Conservation (phyloP, 2,113 vertebrate species). For the Cyanoderma ruficeps region DNA sequence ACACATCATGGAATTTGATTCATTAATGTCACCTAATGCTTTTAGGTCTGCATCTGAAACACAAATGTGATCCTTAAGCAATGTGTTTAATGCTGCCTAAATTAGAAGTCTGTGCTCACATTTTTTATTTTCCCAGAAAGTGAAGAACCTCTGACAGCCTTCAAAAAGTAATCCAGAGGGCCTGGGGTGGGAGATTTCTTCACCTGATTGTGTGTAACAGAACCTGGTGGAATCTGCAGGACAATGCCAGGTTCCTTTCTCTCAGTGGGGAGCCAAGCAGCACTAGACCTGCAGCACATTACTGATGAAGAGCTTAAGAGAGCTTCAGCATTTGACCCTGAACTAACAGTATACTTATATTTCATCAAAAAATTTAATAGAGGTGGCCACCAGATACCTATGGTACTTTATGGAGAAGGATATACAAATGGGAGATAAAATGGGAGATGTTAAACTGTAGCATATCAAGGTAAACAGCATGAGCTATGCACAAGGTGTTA, state of each 20-base stretch:
- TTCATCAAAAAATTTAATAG: neutral
- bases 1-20: neutral
- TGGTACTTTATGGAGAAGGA: neutral
- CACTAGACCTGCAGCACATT: neutral
- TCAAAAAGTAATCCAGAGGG: neutral
- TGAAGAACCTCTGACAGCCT: neutral
- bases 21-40: neutral
- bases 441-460: neutral
- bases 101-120: neutral
- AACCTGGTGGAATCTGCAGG: neutral
- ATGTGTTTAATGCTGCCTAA: neutral
- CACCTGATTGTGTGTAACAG: neutral
- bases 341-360: neutral
- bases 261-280: neutral
- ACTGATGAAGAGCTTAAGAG: neutral
- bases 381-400: neutral
- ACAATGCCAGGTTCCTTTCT: neutral
- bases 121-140: neutral
- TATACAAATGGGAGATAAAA: neutral
- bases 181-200: neutral
- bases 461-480: neutral
- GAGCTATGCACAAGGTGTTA: neutral
- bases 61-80: neutral
- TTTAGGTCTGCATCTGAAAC: neutral
- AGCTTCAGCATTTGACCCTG: neutral